A percentile compares a stretch with the other conserved stretches of the same genome.
phyloP scores from a whole-genome alignment of 2,113 vertebrate genomes.

The Australoheros scitulus region DNA sequence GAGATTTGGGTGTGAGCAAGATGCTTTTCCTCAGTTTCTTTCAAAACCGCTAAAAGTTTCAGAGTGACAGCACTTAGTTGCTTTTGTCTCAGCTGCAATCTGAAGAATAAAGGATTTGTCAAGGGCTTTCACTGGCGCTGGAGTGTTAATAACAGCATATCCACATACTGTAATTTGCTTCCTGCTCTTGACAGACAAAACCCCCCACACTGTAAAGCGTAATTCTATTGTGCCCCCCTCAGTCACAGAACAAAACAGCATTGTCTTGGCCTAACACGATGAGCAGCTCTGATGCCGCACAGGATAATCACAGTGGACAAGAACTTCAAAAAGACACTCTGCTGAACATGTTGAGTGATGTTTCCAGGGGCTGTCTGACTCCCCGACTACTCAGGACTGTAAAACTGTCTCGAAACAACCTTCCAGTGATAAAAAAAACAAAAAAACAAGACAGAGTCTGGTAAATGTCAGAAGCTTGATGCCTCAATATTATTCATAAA shows the following conservation, averaged over 20 bases:
- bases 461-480: constrained; percentile 68
- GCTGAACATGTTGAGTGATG: constrained; percentile 39
- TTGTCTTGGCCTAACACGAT: constrained; percentile 42
- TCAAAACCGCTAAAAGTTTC: constrained; percentile 19
- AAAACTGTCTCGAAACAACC: constrained; percentile 33
- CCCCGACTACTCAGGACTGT: constrained; percentile 1
- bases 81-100: constrained; percentile 60
- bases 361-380: constrained; percentile 36
- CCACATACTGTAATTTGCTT: constrained; percentile 57
- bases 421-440: constrained; percentile 8
- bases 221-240: constrained; percentile 63
- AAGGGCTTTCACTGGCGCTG: constrained; percentile 56
- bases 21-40: constrained; percentile 24
- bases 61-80: constrained; percentile 55
- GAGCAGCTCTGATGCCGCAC: constrained; percentile 54
- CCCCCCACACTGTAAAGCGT: constrained; percentile 58
- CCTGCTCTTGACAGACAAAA: constrained; percentile 61
- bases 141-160: constrained; percentile 71
- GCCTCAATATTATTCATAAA: constrained; percentile 31
- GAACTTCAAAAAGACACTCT: constrained; percentile 39
- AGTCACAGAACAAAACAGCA: constrained; percentile 64
- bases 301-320: constrained; percentile 41
- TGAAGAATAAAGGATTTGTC: constrained; percentile 70
- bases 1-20: constrained; percentile 35
- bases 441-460: constrained; percentile 17